Conservation (phyloP, 2,888 invertebrate species). For the Eledona agricola region DNA sequence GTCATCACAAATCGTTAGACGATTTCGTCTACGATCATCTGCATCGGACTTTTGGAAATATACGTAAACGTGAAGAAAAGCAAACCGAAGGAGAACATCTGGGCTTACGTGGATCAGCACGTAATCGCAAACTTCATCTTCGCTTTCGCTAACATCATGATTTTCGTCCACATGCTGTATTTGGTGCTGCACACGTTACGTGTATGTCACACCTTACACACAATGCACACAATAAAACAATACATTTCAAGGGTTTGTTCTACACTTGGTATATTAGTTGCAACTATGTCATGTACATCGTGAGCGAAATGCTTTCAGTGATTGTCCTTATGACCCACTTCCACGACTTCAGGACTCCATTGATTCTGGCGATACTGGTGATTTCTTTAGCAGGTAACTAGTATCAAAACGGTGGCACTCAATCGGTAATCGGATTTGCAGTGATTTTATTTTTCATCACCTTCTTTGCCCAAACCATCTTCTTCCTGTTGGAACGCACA, state of each 20-base stretch:
- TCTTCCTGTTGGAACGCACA: not conserved
- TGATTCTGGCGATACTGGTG: not conserved
- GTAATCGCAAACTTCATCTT: not conserved
- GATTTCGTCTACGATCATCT: constrained; percentile 1
- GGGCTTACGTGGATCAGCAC: too few relatives aligned
- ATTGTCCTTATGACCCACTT: not conserved
- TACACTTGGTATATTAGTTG: constrained; percentile 1
- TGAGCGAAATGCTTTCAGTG: constrained; percentile 1
- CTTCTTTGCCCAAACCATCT: not conserved
- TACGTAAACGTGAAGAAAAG: not conserved
- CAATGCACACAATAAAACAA: too few relatives aligned
- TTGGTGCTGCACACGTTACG: not conserved
- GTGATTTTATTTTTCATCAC: constrained; percentile 6
- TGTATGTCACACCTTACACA: not conserved
- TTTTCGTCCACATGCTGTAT: not conserved
- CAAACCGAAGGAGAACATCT: too few relatives aligned
- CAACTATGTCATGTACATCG: constrained; percentile 1
- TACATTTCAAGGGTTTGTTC: constrained; percentile 1
- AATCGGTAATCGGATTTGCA: not conserved
- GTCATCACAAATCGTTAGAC: not conserved
- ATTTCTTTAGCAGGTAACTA: too few relatives aligned
- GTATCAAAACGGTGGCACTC: not conserved
- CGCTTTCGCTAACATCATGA: not conserved
- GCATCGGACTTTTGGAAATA: not conserved
- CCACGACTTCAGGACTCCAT: not conserved